A percentile compares a stretch with the other conserved stretches of the same genome.
phyloP scores from a whole-genome alignment of 1,140 invertebrate genomes.

The Onthophagus taurus region DNA sequence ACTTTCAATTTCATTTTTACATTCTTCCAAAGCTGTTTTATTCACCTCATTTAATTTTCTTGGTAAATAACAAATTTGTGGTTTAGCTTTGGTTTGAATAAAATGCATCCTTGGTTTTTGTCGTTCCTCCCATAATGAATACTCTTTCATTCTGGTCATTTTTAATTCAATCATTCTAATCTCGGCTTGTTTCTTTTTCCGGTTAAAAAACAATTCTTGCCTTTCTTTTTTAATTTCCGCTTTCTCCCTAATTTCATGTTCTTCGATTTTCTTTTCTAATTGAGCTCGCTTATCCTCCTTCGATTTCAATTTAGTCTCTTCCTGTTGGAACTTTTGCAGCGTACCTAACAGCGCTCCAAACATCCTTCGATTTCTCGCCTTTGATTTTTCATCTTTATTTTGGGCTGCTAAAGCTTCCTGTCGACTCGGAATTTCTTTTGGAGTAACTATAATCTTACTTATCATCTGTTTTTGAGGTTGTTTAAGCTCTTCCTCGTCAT shows the following conservation, averaged over 20 bases:
- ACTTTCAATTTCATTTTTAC: constrained; percentile 46
- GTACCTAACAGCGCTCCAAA: constrained; percentile 91
- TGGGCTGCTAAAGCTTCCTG: constrained; percentile 76
- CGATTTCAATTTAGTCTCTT: constrained; percentile 80
- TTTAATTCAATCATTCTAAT: constrained; percentile 86
- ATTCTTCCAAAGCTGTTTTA: constrained; percentile 40
- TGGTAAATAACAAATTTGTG: constrained; percentile 80
- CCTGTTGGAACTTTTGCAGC: constrained; percentile 88
- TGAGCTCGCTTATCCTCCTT: constrained; percentile 76
- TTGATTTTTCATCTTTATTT: constrained; percentile 70
- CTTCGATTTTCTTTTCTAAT: constrained; percentile 89
- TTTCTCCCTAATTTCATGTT: constrained; percentile 78
- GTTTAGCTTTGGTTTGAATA: constrained; percentile 80
- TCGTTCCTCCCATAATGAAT: constrained; percentile 77
- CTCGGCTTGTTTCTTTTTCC: constrained; percentile 79
- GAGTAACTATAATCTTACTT: constrained; percentile 50
- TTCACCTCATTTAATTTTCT: constrained; percentile 52
- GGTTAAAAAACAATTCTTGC: constrained; percentile 72
- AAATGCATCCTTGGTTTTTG: constrained; percentile 70
- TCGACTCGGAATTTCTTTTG: constrained; percentile 56
- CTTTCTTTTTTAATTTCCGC: constrained; percentile 77
- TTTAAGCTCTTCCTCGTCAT: constrained; percentile 40
- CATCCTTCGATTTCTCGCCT: constrained; percentile 84
- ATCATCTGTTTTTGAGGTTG: constrained; percentile 37
- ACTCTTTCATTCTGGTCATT: constrained; percentile 77